A percentile compares a stretch with the other conserved stretches of the same genome.
Conservation (phyloP, 2,797 vertebrate genomes). For the Protonibea diacanthus region DNA sequence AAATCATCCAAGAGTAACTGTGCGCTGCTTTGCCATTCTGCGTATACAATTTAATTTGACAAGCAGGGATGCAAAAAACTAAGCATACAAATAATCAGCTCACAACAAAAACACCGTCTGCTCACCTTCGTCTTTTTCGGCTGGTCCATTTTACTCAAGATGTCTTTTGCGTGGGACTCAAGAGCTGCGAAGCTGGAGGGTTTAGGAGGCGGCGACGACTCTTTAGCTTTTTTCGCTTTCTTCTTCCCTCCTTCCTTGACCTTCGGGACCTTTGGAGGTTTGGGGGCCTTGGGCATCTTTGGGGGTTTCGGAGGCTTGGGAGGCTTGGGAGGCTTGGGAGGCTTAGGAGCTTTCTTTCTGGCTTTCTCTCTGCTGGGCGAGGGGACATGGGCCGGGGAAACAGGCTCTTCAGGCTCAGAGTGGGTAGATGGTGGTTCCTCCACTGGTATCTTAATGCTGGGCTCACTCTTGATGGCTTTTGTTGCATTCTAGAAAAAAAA, state of each 20-base stretch:
- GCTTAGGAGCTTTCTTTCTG: conserved; percentile 87
- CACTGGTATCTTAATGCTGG: conserved; percentile 82
- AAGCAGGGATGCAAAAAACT: conserved; percentile 4
- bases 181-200: conserved; percentile 93
- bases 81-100: not conserved
- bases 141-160: conserved; percentile 95
- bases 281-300: conserved; percentile 85
- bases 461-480: conserved; percentile 92
- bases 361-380: conserved; percentile 89
- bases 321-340: conserved; percentile 77
- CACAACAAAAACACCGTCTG: not conserved
- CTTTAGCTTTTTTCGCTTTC: conserved; percentile 93
- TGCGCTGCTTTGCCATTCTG: not conserved
- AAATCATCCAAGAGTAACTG: not conserved
- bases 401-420: conserved; percentile 88
- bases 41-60: not conserved
- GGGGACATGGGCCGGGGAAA: conserved; percentile 88
- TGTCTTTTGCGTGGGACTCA: conserved; percentile 96
- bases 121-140: conserved; percentile 94
- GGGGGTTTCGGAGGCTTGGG: conserved; percentile 82
- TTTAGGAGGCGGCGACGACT: conserved; percentile 85
- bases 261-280: conserved; percentile 86
- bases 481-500: conserved; percentile 73
- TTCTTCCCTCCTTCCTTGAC: conserved; percentile 96
- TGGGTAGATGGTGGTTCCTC: conserved; percentile 88